Conservation (phyloP, 2,888 invertebrate species). For the Drosophila suboccidentalis region DNA sequence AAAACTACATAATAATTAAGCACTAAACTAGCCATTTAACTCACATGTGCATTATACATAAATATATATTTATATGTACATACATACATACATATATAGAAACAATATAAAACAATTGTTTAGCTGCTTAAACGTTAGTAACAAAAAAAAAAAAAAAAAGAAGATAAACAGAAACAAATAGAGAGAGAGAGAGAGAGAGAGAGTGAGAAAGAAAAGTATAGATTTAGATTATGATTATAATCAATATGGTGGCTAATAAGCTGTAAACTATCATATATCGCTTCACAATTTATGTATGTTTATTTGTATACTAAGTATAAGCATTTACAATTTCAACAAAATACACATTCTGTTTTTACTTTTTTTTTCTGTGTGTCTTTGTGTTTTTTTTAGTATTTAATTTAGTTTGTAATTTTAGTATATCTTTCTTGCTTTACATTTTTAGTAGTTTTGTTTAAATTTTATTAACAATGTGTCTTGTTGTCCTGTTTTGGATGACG, state of each 20-base stretch:
- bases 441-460: slow-evolving; percentile 29
- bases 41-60: slow-evolving; percentile 37
- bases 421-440: slow-evolving; percentile 11
- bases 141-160: slow-evolving; percentile 58
- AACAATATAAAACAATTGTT: slow-evolving; percentile 63
- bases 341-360: slow-evolving; percentile 25
- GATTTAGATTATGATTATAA: slow-evolving; percentile 14
- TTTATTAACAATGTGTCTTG: slow-evolving; percentile 65
- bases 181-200: slow-evolving; percentile 7
- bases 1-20: slow-evolving; percentile 78
- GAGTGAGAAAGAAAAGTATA: slow-evolving; percentile 13
- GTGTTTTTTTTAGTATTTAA: slow-evolving; percentile 12
- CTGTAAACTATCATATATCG: slow-evolving; percentile 49
- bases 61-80: slow-evolving; percentile 19
- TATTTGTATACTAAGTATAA: slow-evolving; percentile 46
- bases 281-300: slow-evolving; percentile 41
- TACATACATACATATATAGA: slow-evolving; percentile 36
- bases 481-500: slow-evolving; percentile 33
- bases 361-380: slow-evolving; percentile 9
- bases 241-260: slow-evolving; percentile 57
- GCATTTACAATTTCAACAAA: slow-evolving; percentile 59
- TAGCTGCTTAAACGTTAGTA: slow-evolving; percentile 69
- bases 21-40: slow-evolving; percentile 68
- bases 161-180: slow-evolving; percentile 27
- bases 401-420: slow-evolving; percentile 9